phyloP scores from a whole-genome alignment of 2,888 invertebrate genomes.

The Drosophila formosana region DNA sequence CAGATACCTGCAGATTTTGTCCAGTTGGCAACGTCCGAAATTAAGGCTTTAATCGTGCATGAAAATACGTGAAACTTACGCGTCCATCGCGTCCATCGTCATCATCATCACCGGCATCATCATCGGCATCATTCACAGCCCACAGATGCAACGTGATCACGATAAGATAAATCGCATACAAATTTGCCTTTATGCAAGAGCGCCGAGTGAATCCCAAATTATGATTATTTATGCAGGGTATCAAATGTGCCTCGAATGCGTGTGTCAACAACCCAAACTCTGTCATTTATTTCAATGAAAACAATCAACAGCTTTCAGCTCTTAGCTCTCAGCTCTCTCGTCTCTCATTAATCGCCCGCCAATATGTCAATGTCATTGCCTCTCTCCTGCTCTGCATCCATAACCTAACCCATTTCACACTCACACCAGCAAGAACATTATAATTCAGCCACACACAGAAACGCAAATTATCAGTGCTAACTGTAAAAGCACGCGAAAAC shows the following conservation, averaged over 20 bases:
- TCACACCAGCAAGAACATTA: background rate
- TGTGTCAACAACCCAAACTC: constrained; percentile 72
- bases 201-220: constrained; percentile 54
- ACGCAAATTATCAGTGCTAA: constrained; percentile 50
- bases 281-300: constrained; percentile 78
- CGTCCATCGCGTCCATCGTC: constrained; percentile 38
- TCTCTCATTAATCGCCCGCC: constrained; percentile 66
- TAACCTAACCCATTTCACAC: constrained; percentile 67
- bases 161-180: constrained; percentile 80
- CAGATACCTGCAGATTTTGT: constrained; percentile 70
- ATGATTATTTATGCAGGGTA: constrained; percentile 76
- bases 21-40: constrained; percentile 63
- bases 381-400: constrained; percentile 27
- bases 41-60: constrained; percentile 82
- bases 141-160: constrained; percentile 75
- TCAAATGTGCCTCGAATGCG: constrained; percentile 67
- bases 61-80: constrained; percentile 78
- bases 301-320: constrained; percentile 64
- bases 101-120: constrained; percentile 15
- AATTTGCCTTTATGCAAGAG: constrained; percentile 73
- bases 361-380: constrained; percentile 76
- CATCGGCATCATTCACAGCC: constrained; percentile 24
- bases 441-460: constrained; percentile 26
- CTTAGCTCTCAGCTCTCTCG: constrained; percentile 33
- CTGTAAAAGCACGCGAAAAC: constrained; percentile 50